Percentiles rank a stretch among this genome's conserved stretches.
Evolutionary conservation across 2,797 vertebrate species (phyloP).

Genomic region (Chelonia mydas): DNA sequence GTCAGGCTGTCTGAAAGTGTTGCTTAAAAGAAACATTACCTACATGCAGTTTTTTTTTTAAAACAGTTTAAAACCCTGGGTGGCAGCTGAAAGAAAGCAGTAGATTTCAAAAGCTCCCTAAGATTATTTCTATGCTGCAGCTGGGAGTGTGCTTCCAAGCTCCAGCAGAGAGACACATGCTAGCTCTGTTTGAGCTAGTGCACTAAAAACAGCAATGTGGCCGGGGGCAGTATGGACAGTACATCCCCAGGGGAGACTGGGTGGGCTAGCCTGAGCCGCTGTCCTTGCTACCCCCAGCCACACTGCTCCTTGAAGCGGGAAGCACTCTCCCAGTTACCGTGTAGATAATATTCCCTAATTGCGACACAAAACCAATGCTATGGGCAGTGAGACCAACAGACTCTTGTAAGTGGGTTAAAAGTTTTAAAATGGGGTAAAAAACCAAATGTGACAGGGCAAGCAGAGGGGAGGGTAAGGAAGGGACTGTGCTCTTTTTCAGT

Average conservation of each 20-base stretch:
- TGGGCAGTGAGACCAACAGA: neutral
- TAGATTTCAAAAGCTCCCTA: neutral
- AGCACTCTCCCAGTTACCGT: neutral
- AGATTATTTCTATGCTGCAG: neutral
- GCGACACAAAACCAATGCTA: neutral
- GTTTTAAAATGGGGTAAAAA: slow-evolving; percentile 2
- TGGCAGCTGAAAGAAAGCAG: neutral
- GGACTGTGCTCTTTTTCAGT: neutral
- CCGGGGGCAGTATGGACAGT: neutral
- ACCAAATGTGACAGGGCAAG: neutral
- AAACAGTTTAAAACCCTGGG: neutral
- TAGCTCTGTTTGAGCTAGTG: neutral
- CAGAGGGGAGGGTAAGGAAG: neutral
- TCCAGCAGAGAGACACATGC: neutral
- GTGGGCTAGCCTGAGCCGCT: neutral
- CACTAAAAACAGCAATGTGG: neutral
- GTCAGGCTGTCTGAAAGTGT: neutral
- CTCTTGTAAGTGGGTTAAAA: neutral
- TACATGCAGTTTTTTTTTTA: neutral
- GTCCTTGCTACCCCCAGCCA: neutral
- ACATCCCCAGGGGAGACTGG: neutral
- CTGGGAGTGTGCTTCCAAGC: neutral
- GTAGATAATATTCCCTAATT: neutral
- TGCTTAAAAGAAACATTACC: neutral
- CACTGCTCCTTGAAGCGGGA: neutral